phyloP scores from a whole-genome alignment of 2,113 vertebrate species.

The Diadophis punctatus region DNA sequence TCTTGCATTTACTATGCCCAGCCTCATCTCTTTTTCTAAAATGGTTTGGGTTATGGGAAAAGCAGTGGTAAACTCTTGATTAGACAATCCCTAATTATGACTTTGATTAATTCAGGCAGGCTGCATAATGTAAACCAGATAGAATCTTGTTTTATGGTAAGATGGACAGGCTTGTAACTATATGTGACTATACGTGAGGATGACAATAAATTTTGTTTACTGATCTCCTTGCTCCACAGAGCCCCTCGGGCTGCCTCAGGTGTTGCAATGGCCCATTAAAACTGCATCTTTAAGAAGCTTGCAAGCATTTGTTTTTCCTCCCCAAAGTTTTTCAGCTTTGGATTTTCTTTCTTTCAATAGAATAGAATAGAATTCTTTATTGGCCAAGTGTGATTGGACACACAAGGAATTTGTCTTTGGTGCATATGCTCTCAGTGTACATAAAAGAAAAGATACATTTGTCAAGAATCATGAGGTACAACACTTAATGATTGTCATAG shows the following conservation, averaged over 20 bases:
- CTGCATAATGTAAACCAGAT: neutral
- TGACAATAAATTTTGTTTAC: neutral
- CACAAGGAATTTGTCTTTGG: no score
- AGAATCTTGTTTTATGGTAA: neutral
- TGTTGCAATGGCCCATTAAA: neutral
- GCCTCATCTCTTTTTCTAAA: neutral
- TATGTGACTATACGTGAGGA: neutral
- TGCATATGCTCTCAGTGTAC: no score
- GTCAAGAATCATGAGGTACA: no score
- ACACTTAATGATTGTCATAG: no score
- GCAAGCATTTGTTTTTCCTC: neutral
- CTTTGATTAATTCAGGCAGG: neutral
- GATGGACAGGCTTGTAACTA: neutral
- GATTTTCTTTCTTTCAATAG: neutral
- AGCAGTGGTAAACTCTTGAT: neutral
- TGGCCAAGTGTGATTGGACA: no score
- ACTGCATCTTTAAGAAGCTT: neutral
- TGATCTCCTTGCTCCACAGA: neutral
- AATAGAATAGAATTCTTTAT: no score
- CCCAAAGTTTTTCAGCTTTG: neutral
- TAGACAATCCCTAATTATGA: neutral
- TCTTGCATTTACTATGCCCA: neutral
- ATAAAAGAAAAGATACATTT: no score
- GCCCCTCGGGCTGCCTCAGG: neutral
- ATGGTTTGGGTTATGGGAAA: neutral